Percentiles rank a stretch among this genome's conserved stretches.
Evolutionary conservation across 2,888 invertebrate species (phyloP).

Genomic region (Acronicta leporina): DNA sequence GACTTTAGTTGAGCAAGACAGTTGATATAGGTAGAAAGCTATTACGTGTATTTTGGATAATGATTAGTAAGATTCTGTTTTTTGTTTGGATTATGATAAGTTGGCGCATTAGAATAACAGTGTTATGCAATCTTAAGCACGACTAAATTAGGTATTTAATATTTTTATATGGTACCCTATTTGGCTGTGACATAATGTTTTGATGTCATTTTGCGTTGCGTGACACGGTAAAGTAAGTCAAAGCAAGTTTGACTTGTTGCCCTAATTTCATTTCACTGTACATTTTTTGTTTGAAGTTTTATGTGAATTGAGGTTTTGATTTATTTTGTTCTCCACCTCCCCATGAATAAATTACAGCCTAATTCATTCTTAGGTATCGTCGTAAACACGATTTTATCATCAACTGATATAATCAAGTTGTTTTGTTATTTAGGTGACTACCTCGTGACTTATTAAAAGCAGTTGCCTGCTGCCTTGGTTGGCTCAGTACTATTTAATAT

Average conservation of each 20-base stretch:
- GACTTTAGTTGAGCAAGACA: slow-evolving; percentile 70
- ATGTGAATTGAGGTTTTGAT: slow-evolving; percentile 76
- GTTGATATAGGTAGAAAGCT: slow-evolving; percentile 64
- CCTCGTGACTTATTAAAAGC: too few relatives aligned
- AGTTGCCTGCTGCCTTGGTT: too few relatives aligned
- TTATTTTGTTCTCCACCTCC: slow-evolving; percentile 62
- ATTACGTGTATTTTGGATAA: slow-evolving; percentile 61
- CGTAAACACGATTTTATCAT: slow-evolving; percentile 38
- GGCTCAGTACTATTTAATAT: too few relatives aligned
- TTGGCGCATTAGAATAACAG: slow-evolving; percentile 30
- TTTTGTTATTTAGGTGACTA: slow-evolving; percentile 4
- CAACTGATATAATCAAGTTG: slow-evolving; percentile 16
- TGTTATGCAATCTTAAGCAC: slow-evolving; percentile 15
- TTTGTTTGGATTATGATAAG: slow-evolving; percentile 31
- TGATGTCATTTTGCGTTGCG: slow-evolving; percentile 78
- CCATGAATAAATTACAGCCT: slow-evolving; percentile 38
- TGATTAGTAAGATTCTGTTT: slow-evolving; percentile 45
- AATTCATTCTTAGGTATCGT: slow-evolving; percentile 36
- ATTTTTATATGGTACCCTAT: slow-evolving; percentile 60
- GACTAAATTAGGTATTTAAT: slow-evolving; percentile 56
- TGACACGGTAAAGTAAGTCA: slow-evolving; percentile 82
- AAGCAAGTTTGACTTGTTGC: slow-evolving; percentile 79
- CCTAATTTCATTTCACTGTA: slow-evolving; percentile 81
- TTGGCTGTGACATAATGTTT: slow-evolving; percentile 73
- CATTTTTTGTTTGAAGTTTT: slow-evolving; percentile 78